phyloP scores from a whole-genome alignment of 2,888 invertebrate species.

The Byasa hedistus region DNA sequence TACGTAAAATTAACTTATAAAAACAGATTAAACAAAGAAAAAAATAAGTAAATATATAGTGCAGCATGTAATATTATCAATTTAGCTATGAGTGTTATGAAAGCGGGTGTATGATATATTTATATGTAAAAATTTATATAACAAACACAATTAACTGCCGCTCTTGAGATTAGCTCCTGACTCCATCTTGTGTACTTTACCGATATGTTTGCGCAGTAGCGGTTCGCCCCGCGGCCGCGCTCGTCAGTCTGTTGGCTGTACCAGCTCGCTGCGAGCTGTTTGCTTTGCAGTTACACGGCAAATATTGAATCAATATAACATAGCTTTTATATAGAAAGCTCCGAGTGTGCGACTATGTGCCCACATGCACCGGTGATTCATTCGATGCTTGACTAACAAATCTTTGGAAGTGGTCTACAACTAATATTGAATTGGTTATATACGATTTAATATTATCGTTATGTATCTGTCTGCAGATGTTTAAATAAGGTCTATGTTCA shows the following conservation, averaged over 20 bases:
- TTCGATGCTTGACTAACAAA: neutral
- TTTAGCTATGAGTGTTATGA: no score
- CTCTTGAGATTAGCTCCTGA: constrained; percentile 24
- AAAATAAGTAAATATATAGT: no score
- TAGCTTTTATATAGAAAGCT: constrained; percentile 4
- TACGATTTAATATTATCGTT: no score
- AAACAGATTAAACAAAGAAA: no score
- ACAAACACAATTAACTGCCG: constrained; percentile 31
- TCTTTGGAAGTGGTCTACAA: no score
- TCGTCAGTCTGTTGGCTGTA: constrained; percentile 3
- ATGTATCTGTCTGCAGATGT: no score
- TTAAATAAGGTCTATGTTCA: no score
- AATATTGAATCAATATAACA: constrained; percentile 23
- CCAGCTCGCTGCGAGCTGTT: constrained; percentile 12
- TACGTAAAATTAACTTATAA: no score
- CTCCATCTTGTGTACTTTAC: constrained; percentile 21
- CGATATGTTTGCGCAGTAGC: constrained; percentile 25
- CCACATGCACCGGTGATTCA: neutral
- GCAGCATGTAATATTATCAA: no score
- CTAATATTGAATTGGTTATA: no score
- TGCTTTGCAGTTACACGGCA: constrained; percentile 22
- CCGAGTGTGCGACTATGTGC: neutral
- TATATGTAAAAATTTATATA: constrained; percentile 28
- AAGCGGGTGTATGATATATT: constrained; percentile 18
- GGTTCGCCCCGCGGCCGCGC: constrained; percentile 20